Evolutionary conservation across 1,140 invertebrate species (phyloP).

Genomic region (Conus betulinus): DNA sequence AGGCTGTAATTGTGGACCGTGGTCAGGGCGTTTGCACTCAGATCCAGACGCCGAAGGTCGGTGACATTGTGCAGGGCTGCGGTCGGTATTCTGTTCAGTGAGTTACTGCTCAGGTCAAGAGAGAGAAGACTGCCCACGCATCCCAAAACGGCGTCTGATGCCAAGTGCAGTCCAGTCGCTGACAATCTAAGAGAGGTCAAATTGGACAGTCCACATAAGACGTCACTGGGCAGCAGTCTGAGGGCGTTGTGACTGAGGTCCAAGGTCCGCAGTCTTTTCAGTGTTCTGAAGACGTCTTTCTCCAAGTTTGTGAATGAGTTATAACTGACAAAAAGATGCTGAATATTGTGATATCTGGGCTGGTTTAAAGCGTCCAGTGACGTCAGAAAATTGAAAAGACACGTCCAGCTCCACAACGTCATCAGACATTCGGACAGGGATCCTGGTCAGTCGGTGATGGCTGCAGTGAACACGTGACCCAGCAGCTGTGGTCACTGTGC

Average conservation of each 20-base stretch:
- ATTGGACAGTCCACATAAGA: neutral
- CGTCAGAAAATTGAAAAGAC: neutral
- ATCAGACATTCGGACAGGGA: neutral
- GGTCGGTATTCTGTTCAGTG: neutral
- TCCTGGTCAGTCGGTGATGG: slow-evolving; percentile 4
- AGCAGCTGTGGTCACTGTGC: neutral
- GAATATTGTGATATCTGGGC: neutral
- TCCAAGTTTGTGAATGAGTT: neutral
- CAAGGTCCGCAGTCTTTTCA: neutral
- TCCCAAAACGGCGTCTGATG: neutral
- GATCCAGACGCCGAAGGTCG: neutral
- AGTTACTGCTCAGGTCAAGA: neutral
- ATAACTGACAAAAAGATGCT: neutral
- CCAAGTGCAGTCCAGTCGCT: neutral
- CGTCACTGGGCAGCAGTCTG: neutral
- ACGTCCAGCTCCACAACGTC: neutral
- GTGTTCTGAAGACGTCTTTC: neutral
- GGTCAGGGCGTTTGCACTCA: neutral
- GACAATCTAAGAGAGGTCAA: neutral
- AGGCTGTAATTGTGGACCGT: neutral
- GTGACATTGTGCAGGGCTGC: neutral
- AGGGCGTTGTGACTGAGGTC: neutral
- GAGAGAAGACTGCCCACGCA: neutral
- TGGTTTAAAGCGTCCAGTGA: neutral
- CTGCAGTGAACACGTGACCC: neutral